Conservation (phyloP, 2,113 vertebrate genomes). For the Aplodontia rufa region DNA sequence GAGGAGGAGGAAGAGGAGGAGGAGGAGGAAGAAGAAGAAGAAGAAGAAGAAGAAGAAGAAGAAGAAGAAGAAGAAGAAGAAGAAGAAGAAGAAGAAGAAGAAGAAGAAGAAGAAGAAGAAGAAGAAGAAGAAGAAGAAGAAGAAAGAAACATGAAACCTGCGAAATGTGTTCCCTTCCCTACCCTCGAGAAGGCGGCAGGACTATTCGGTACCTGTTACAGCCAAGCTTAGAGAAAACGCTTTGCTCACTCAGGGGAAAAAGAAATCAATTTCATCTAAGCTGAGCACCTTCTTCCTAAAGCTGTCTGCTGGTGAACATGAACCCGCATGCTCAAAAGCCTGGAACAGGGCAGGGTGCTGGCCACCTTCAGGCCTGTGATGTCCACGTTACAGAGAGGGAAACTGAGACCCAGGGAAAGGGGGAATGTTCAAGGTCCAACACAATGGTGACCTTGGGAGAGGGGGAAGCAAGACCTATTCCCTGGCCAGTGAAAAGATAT, state of each 20-base stretch:
- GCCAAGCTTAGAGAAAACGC: not conserved
- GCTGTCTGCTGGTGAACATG: not conserved
- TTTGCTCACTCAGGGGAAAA: not conserved
- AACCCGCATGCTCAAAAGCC: not conserved
- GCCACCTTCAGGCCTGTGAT: not conserved
- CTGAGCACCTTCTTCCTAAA: not conserved
- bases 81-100: too few species aligned
- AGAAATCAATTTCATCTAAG: not conserved
- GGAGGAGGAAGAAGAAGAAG: too few species aligned
- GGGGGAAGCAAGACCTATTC: not conserved
- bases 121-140: too few species aligned
- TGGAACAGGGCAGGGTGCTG: fast-evolving
- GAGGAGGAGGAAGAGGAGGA: too few species aligned
- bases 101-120: too few species aligned
- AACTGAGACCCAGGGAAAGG: not conserved
- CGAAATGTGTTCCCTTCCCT: not conserved
- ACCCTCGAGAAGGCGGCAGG: not conserved
- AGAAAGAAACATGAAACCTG: not conserved
- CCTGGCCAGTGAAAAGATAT: not conserved
- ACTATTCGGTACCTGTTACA: too few species aligned
- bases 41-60: too few species aligned
- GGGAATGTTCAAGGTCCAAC: not conserved
- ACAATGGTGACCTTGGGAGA: not conserved
- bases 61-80: too few species aligned
- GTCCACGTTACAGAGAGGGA: not conserved